These are phyloP conservation scores for Sphyrna mokarran DNA, from an alignment of 2,113 vertebrate genomes.

Conservation along the genomic window DNA sequence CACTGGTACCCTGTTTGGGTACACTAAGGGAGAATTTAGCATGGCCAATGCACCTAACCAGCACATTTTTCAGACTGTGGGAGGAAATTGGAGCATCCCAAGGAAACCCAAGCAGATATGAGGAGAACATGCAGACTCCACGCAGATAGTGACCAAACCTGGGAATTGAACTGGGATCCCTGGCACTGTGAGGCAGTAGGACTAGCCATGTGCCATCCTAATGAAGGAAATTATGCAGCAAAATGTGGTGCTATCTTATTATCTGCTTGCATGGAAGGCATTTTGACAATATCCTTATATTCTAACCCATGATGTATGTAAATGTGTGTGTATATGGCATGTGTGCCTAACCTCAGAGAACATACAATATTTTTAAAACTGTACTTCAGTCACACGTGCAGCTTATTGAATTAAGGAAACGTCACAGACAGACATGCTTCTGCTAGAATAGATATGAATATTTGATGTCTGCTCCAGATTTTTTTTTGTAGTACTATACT, in stretches of 20 bases:
- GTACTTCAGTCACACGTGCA: constrained; percentile 1
- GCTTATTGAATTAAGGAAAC: constrained; percentile 32
- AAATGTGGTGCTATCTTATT: neutral
- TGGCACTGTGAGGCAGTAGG: no score
- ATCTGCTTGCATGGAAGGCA: neutral
- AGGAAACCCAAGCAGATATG: no score
- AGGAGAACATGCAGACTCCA: no score
- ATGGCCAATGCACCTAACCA: no score
- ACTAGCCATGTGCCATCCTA: no score
- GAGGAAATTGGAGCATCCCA: no score
- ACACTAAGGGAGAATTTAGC: no score
- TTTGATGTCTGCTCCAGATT: constrained; percentile 34
- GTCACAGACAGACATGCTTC: constrained; percentile 20
- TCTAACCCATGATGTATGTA: neutral
- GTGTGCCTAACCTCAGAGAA: neutral
- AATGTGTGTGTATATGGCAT: neutral
- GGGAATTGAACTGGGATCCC: no score
- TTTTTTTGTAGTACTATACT: constrained; percentile 17
- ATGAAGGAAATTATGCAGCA: neutral
- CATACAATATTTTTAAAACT: constrained; percentile 4
- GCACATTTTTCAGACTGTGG: no score
- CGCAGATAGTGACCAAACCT: no score
- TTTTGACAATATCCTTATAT: neutral
- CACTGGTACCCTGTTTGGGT: no score
- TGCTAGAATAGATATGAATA: constrained; percentile 26